Evolutionary conservation across 1,140 invertebrate genomes (phyloP), one percentile per base, ranked within the genome.

Genomic region (Drosophila kepulauana): DNA sequence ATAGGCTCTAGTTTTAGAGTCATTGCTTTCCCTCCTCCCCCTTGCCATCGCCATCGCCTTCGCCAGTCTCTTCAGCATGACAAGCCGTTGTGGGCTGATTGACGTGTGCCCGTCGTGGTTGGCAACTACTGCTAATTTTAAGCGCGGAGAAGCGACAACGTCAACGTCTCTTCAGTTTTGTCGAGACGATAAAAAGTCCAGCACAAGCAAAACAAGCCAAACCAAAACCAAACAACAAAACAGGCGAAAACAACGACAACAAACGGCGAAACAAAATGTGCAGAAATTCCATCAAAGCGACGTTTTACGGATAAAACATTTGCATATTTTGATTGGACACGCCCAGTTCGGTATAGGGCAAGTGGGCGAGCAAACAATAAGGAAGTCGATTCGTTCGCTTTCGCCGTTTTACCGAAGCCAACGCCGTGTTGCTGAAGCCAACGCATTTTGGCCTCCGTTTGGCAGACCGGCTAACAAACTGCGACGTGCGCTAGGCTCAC

Each of bases 301-400:
- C 82, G 82, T 86, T 86, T 86, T 87, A 87, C 79, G 82, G 82
- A 81, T 86, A 86, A 86, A 87, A 79, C 82, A 87, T 87, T 87
- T 87, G 84, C 82, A 87, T 87, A 87, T 87, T 87, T 87, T 87
- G 82, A 87, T 87, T 87, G 84, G 84, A 82, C 82, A 87, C 82
- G 82, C 82, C 82, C 82, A 74, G 61, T 75, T 82, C 68, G 68
- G 79, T 76, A 16, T 59, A 66, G 79, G 78, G 72, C 84, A 73
- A 82, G 72, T 87, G 82, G 68, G 82, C 82, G 82, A 66, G 66
- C 82, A 88, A 87, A 86, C 82, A 86, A 87, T 87, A 77, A 81
- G 68, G 51, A 33, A 69, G 58, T 69, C 58, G 30, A 57, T 61
- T 35, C 41, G 25, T 20, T 11, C 56, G 35, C 57, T 7, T 33